Percentiles rank a stretch among this genome's conserved stretches.
Conservation (phyloP, 2,797 vertebrate species). For the Xenentodon cancila region DNA sequence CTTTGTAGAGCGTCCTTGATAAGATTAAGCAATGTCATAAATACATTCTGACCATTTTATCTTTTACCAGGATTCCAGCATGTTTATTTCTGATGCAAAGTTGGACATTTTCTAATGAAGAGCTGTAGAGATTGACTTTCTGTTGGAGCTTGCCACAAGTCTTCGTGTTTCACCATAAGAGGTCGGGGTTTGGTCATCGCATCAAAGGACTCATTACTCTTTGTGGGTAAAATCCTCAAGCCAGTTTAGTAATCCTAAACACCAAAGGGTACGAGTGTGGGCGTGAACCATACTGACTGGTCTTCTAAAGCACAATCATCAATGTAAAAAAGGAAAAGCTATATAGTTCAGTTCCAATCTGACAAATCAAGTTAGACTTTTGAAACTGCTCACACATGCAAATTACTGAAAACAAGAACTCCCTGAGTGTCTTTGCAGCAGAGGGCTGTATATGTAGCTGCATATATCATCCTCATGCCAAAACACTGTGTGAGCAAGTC, state of each 20-base stretch:
- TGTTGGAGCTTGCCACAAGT: too few relatives aligned
- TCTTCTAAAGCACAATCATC: too few relatives aligned
- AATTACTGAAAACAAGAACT: conserved; percentile 37
- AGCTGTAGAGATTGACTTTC: too few relatives aligned
- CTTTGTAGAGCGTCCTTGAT: too few relatives aligned
- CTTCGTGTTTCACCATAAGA: too few relatives aligned
- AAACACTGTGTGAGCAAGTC: conserved; percentile 9
- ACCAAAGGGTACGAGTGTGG: neutral
- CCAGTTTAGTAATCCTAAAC: neutral
- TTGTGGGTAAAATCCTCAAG: neutral
- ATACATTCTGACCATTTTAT: too few relatives aligned
- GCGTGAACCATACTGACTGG: too few relatives aligned
- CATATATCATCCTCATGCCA: conserved; percentile 42
- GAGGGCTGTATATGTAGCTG: conserved; percentile 14
- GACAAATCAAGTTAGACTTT: too few relatives aligned
- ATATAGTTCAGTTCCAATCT: neutral
- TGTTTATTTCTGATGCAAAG: too few relatives aligned
- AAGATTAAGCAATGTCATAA: too few relatives aligned
- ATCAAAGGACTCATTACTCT: neutral
- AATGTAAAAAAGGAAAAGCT: neutral
- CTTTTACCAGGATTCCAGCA: too few relatives aligned
- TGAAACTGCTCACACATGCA: neutral
- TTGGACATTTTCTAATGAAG: too few relatives aligned
- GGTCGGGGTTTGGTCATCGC: neutral
- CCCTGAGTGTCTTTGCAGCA: conserved; percentile 23